Evolutionary conservation across 2,797 vertebrate species (phyloP).

Genomic region (Fistularia commersonii): DNA sequence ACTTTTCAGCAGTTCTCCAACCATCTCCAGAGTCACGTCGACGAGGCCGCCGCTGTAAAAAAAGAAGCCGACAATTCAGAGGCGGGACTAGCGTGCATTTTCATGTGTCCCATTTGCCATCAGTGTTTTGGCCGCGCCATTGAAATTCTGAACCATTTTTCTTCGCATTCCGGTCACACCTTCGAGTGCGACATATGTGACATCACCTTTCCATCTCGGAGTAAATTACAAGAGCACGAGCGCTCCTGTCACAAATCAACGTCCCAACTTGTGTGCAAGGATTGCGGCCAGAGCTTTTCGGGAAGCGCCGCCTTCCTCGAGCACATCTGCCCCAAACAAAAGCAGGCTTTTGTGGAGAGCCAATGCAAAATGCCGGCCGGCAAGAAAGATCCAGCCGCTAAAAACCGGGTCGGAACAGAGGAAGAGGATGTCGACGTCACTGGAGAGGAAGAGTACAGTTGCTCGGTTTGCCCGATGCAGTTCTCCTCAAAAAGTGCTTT

Average conservation of each 20-base stretch:
- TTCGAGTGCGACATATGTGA: slow-evolving; percentile 63
- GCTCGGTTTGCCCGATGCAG: slow-evolving; percentile 60
- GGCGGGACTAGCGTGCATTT: slow-evolving; percentile 17
- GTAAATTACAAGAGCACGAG: slow-evolving; percentile 58
- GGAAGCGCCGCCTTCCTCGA: slow-evolving; percentile 61
- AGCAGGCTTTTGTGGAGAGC: slow-evolving; percentile 5
- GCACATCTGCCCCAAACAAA: slow-evolving; percentile 61
- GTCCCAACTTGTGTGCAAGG: slow-evolving; percentile 68
- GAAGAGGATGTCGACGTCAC: slow-evolving; percentile 76
- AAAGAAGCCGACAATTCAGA: slow-evolving; percentile 1
- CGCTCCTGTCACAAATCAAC: slow-evolving; percentile 45
- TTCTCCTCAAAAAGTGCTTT: slow-evolving; percentile 70
- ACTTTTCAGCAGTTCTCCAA: slow-evolving; percentile 57
- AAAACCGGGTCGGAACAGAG: slow-evolving; percentile 28
- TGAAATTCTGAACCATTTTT: slow-evolving; percentile 68
- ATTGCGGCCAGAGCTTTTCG: slow-evolving; percentile 65
- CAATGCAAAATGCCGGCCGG: slow-evolving; percentile 13
- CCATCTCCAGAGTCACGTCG: slow-evolving; percentile 67
- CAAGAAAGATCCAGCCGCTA: slow-evolving; percentile 7
- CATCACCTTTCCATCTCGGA: slow-evolving; percentile 46
- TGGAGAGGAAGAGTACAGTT: slow-evolving; percentile 71
- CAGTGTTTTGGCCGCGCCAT: slow-evolving; percentile 53
- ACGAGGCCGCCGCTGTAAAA: slow-evolving; percentile 17
- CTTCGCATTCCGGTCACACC: slow-evolving; percentile 50
- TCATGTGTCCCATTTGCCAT: slow-evolving; percentile 73